Conservation (phyloP, 2,797 vertebrate genomes). For the Cheirogaleus major region DNA sequence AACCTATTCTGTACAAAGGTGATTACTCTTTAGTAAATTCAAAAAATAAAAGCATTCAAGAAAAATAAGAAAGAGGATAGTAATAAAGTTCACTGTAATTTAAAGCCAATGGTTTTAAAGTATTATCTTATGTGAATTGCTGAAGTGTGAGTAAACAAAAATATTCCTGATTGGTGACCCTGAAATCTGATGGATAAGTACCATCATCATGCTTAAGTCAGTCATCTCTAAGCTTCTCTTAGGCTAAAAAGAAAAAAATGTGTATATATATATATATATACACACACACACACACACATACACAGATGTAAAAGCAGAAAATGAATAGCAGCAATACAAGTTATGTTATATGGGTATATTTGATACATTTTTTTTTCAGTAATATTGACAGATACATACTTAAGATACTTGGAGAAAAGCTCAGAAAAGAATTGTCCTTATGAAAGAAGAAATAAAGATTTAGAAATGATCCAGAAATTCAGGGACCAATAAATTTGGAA, state of each 20-base stretch:
- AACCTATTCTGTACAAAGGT: neutral
- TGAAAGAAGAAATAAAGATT: neutral
- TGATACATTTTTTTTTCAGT: neutral
- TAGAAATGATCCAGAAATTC: neutral
- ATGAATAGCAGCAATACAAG: neutral
- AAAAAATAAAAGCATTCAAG: neutral
- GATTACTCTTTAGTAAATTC: neutral
- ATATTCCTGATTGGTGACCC: neutral
- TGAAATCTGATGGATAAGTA: neutral
- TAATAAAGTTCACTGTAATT: neutral
- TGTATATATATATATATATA: no score
- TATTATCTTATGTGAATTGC: neutral
- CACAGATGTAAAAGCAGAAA: neutral
- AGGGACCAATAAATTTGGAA: neutral
- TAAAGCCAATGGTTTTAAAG: neutral
- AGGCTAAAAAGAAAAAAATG: neutral
- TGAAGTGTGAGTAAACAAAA: neutral
- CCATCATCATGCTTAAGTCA: neutral
- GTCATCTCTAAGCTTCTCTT: neutral
- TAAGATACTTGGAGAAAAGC: neutral
- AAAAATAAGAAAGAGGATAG: neutral
- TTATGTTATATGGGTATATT: neutral
- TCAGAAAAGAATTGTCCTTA: neutral
- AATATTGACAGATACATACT: neutral
- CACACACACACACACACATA: no score